These are phyloP conservation scores for Ophioninae sp. DNA, from an alignment of 2,888 invertebrate genomes.

Conservation along the genomic window DNA sequence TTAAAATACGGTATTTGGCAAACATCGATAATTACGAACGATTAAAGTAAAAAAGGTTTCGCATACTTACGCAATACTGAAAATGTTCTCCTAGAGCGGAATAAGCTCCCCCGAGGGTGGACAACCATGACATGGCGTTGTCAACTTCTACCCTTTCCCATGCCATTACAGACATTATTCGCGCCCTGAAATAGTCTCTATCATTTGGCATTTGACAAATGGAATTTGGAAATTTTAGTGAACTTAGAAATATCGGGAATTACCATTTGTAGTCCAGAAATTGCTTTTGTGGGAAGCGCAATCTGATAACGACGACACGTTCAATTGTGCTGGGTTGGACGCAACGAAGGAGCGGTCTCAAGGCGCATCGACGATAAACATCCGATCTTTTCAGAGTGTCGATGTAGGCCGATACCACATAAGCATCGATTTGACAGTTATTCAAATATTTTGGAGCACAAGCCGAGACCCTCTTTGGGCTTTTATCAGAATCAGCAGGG, in stretches of 20 bases:
- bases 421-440: constrained; percentile 70
- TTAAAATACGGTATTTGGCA: too few species aligned
- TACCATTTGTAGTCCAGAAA: constrained; percentile 88
- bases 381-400: constrained; percentile 66
- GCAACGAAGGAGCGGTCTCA: constrained; percentile 61
- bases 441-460: constrained; percentile 64
- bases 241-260: constrained; percentile 67
- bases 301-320: constrained; percentile 78
- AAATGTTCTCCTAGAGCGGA: constrained; percentile 96
- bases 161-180: constrained; percentile 81
- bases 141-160: constrained; percentile 89
- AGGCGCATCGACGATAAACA: constrained; percentile 70
- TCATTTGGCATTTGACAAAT: neutral
- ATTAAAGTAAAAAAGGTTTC: neutral
- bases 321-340: neutral
- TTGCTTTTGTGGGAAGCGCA: constrained; percentile 84
- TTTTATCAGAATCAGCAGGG: neutral
- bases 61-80: constrained; percentile 86
- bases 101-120: constrained; percentile 97
- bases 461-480: constrained; percentile 25
- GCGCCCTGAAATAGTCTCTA: constrained; percentile 80
- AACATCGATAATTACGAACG: neutral
- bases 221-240: neutral
- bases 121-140: constrained; percentile 95
- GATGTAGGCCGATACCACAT: constrained; percentile 73